Evolutionary conservation across 2,797 vertebrate species (phyloP), one percentile per base, ranked within the genome.

Genomic region (Garrulus glandarius): DNA sequence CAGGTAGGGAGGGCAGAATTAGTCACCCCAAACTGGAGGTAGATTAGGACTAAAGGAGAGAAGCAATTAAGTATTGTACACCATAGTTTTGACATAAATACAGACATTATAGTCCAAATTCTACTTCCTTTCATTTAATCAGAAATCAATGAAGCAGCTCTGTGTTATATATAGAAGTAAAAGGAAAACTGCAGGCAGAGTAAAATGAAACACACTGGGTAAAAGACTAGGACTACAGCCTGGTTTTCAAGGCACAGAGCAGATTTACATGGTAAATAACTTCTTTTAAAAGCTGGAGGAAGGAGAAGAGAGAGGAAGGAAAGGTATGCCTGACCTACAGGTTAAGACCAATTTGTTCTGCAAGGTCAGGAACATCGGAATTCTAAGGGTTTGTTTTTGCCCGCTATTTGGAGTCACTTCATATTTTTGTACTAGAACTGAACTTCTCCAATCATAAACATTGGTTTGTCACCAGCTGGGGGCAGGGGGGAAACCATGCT

Each of bases 351-450:
- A 30, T 91, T 89, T 93, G 59, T 85, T 29, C 49, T 74, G 23
- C 39, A 60, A 61, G n/a, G 71, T 91, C 57, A 89, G 55, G 56
- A 89, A 57, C 4, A 1, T 2, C 83, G 74, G 84, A 71, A 94
- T 90, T 68, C 74, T 61, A 71, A 83, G 75, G 11, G 32, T 75
- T 89, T 91, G 64, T 37, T 92, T 93, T 93, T 94, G 60, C 39
- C 60, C 26, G 13, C 13, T 75, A 4, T 57, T 80, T 80, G 37
- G 46, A 85, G 41, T 59, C 30, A 49, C 37, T 85, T 95, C 46
- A 47, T 87, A 55, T 81, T 96, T 96, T 75, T 88, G 11, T 81
- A 52, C 43, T 55, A 75, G 61, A 90, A 27, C 21, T 89, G 72
- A 87, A 89, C 43, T 94, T 92, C 50, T 89, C 41, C 39, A 65